A percentile compares a stretch with the other conserved stretches of the same genome.
Conservation (phyloP, 2,113 vertebrate genomes). For the Thunnus thynnus region DNA sequence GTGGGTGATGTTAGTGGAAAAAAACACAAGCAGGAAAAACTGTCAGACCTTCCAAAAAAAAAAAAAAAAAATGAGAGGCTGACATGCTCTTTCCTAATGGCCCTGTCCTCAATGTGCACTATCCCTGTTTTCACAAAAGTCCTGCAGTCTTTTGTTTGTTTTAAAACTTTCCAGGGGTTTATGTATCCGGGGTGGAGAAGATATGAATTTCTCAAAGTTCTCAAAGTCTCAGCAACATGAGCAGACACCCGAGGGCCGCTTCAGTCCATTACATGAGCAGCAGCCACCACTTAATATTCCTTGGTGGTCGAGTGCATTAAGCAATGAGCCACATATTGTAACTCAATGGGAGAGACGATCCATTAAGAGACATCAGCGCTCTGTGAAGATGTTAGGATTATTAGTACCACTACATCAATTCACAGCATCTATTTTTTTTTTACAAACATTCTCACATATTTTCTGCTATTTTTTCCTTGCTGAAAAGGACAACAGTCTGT, state of each 20-base stretch:
- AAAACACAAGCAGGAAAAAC: background rate
- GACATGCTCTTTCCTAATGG: slow-evolving; percentile 42
- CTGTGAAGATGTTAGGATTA: slow-evolving; percentile 17
- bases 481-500: slow-evolving; percentile 29
- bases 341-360: slow-evolving; percentile 21
- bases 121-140: slow-evolving; percentile 66
- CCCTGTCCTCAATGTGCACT: slow-evolving; percentile 52
- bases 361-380: slow-evolving; percentile 36
- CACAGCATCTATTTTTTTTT: background rate
- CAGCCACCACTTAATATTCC: slow-evolving; percentile 37
- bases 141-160: slow-evolving; percentile 64
- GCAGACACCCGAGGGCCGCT: slow-evolving; percentile 1
- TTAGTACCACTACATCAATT: slow-evolving; percentile 1
- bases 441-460: background rate
- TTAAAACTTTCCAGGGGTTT: slow-evolving; percentile 70
- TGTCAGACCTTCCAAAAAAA: background rate
- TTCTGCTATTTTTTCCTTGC: slow-evolving; percentile 7
- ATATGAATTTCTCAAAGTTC: slow-evolving; percentile 57
- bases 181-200: slow-evolving; percentile 58
- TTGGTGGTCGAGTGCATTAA: slow-evolving; percentile 44
- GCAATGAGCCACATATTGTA: slow-evolving; percentile 15
- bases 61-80: slow-evolving; percentile 11
- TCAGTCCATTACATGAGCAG: slow-evolving; percentile 47
- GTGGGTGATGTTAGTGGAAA: slow-evolving; percentile 15
- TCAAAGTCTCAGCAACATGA: slow-evolving; percentile 39